Conservation (phyloP, 92 coral and sea anemone species). For the Porites evermanni region DNA sequence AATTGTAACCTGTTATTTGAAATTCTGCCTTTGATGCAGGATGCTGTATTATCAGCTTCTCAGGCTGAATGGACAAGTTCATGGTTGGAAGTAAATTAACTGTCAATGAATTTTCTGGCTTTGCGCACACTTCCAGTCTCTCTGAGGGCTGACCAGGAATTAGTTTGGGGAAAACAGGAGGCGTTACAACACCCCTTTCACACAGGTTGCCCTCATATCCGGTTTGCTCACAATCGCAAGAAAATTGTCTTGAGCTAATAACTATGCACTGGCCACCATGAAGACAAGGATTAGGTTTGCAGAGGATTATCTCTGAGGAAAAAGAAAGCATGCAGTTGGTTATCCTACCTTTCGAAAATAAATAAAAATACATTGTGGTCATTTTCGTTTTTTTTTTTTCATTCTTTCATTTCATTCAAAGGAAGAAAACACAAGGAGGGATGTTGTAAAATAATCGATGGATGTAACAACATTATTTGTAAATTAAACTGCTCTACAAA, state of each 20-base stretch:
- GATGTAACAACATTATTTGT: no score
- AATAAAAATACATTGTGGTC: no score
- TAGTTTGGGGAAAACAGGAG: slow-evolving; percentile 63
- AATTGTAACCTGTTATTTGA: slow-evolving; percentile 29
- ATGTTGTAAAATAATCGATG: no score
- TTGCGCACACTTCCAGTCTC: slow-evolving; percentile 31
- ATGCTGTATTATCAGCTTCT: slow-evolving; percentile 28
- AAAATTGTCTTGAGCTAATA: background rate
- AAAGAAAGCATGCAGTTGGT: no score
- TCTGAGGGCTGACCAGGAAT: slow-evolving; percentile 29
- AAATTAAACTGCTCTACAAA: no score
- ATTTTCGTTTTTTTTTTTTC: no score
- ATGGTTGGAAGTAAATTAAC: slow-evolving; percentile 46
- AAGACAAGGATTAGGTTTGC: slow-evolving; percentile 65
- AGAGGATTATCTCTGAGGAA: slow-evolving; percentile 48
- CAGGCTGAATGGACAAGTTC: slow-evolving; percentile 37
- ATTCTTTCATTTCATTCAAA: no score
- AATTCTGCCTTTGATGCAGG: slow-evolving; percentile 45
- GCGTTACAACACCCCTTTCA: slow-evolving; percentile 47
- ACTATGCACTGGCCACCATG: slow-evolving; percentile 61
- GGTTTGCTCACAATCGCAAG: slow-evolving; percentile 63
- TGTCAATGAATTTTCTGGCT: slow-evolving; percentile 45
- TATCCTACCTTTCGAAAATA: no score
- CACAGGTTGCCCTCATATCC: slow-evolving; percentile 67
- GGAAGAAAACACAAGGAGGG: no score